Evolutionary conservation across 2,113 vertebrate genomes (phyloP).

Genomic region (Mixornis gularis): DNA sequence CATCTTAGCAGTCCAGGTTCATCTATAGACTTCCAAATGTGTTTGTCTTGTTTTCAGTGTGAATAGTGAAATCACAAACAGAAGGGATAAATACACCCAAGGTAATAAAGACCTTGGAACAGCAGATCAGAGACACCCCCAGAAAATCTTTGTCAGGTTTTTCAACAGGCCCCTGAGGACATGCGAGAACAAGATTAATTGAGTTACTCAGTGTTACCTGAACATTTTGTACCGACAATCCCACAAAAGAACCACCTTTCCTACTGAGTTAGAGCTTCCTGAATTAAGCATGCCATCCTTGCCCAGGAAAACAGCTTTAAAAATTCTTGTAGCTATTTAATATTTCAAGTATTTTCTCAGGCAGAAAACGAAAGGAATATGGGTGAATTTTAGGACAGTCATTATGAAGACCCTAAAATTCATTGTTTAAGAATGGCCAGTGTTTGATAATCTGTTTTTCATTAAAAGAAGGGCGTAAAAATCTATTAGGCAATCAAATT

Average conservation of each 20-base stretch:
- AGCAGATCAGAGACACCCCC: not conserved
- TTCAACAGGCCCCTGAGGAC: not conserved
- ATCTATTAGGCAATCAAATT: not conserved
- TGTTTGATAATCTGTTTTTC: not conserved
- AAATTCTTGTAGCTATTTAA: not conserved
- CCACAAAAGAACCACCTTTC: not conserved
- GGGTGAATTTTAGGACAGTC: not conserved
- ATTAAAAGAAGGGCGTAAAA: not conserved
- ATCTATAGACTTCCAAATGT: not conserved
- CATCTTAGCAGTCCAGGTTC: not conserved
- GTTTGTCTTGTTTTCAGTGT: not conserved
- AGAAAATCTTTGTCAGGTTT: not conserved
- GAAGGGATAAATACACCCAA: not conserved
- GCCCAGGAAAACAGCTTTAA: not conserved
- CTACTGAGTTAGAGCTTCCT: not conserved
- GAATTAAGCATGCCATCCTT: not conserved
- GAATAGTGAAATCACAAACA: not conserved
- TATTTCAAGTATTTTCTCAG: not conserved
- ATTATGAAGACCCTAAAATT: not conserved
- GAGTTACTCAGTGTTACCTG: conserved; percentile 36
- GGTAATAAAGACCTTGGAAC: not conserved
- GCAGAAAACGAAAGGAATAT: not conserved
- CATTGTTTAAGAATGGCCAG: not conserved
- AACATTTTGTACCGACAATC: conserved; percentile 4
- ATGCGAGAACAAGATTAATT: conserved; percentile 16